Conservation (phyloP, 2,888 invertebrate genomes). For the Myopa tessellatipennis region DNA sequence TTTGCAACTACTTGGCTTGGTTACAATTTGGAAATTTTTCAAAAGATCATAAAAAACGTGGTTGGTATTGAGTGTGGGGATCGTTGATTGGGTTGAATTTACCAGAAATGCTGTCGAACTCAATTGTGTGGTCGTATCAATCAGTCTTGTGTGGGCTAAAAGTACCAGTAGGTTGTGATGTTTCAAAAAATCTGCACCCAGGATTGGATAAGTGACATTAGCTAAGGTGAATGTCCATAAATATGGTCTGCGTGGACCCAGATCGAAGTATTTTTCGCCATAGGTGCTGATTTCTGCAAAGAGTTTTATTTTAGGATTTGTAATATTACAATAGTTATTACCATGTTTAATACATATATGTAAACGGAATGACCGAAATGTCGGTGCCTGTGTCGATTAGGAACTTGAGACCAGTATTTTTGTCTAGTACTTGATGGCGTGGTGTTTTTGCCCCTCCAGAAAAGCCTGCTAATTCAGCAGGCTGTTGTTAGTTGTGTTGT, state of each 20-base stretch:
- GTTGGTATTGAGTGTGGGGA: not conserved
- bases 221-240: conserved; percentile 1
- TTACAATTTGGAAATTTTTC: not conserved
- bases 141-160: not conserved
- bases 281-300: conserved; percentile 14
- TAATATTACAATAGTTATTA: not conserved
- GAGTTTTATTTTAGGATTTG: not conserved
- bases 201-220: conserved; percentile 10
- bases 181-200: conserved; percentile 13
- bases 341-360: not conserved
- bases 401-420: not conserved
- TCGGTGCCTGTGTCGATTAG: conserved; percentile 21
- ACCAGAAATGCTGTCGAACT: not conserved
- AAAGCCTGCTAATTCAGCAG: not conserved
- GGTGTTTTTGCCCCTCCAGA: not conserved
- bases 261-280: not conserved
- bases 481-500: too few relatives aligned
- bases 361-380: conserved; percentile 8
- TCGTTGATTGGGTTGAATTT: not conserved
- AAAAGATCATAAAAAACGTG: not conserved
- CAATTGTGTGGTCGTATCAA: not conserved
- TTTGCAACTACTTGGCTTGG: not conserved
- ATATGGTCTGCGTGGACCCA: not conserved
- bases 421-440: conserved; percentile 2
- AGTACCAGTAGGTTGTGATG: conserved; percentile 7